A percentile compares a stretch with the other conserved stretches of the same genome.
Conservation (phyloP, 2,888 invertebrate species). For the Acanthosoma haemorrhoidale region DNA sequence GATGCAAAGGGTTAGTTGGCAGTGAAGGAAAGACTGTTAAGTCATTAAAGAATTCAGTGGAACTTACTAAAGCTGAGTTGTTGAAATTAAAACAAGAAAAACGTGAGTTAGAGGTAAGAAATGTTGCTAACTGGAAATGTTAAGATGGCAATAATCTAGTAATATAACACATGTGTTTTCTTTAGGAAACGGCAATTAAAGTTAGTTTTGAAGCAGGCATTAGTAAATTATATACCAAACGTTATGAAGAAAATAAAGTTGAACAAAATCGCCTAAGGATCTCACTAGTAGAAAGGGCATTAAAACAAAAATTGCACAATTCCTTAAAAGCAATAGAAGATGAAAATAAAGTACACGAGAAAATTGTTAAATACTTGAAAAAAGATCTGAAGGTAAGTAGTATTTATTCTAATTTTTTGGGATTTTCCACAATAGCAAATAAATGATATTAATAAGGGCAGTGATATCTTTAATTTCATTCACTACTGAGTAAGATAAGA, state of each 20-base stretch:
- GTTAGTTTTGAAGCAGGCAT: background rate
- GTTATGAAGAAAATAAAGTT: background rate
- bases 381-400: slow-evolving; percentile 3
- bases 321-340: background rate
- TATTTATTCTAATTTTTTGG: background rate
- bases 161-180: background rate
- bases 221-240: background rate
- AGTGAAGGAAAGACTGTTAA: no score
- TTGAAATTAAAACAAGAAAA: no score
- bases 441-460: no score
- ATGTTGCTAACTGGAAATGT: background rate
- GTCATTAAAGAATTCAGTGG: no score
- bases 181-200: background rate
- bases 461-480: no score
- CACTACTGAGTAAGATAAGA: no score
- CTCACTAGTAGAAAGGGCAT: background rate
- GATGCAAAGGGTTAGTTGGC: no score
- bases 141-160: background rate
- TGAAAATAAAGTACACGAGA: slow-evolving; percentile 10
- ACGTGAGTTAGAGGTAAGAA: background rate
- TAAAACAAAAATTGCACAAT: background rate
- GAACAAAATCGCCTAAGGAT: background rate
- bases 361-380: slow-evolving; percentile 4
- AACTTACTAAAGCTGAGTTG: no score
- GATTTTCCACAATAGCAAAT: no score